Base-by-base conservation (phyloP, 2,113 vertebrate genomes). In the Terrapene triunguis region DNA sequence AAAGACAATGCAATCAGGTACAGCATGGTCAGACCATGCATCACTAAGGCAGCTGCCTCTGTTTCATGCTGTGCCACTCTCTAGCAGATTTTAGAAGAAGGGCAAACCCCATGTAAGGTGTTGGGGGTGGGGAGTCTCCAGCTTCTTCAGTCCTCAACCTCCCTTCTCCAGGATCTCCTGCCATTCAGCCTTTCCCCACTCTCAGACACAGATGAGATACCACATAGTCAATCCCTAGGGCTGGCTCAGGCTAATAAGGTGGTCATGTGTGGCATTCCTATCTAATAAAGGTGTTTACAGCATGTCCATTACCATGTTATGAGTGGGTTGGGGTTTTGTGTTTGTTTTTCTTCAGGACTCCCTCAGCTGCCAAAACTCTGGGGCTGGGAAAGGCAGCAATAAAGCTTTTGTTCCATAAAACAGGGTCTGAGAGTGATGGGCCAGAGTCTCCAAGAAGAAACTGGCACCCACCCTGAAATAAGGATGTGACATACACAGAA, bases 131-230 rank as follows among this genome's bases (percentile, higher is more conserved):
- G 11, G 27, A 59, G 32, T 65, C 62, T 35, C 62, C 62, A 35
- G 62, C 32, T 35, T 3, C 22, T 91, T 76, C 48, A 48, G 4
- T 54, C 91, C 85, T 88, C 10, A 42, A 79, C 24, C 13, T 51
- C 24, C 53, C 79, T 59, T 38, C 38, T 78, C 17, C 38, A 3
- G 88, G 51, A 84, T 57, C 2, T 38, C 48, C 48, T 0, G 6
- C 59, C 1, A 1, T 54, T 72, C 44, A 81, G 32, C 29, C 42
- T 74, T 51, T 82, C 55, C 48, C 7, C 48, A 59, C 14, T 65
- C 32, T 65, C 62, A 87, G 80, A 2, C 1, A 0, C 38, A 17
- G 51, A 82, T 17, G 35, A 84, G 38, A 4, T 0, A 0, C 24
- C n/a, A 17, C 14, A 65, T 29, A n/a, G 9, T 50, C 3, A 8